Conservation (phyloP, 2,797 vertebrate species). For the Cryptoblepharus egeriae region DNA sequence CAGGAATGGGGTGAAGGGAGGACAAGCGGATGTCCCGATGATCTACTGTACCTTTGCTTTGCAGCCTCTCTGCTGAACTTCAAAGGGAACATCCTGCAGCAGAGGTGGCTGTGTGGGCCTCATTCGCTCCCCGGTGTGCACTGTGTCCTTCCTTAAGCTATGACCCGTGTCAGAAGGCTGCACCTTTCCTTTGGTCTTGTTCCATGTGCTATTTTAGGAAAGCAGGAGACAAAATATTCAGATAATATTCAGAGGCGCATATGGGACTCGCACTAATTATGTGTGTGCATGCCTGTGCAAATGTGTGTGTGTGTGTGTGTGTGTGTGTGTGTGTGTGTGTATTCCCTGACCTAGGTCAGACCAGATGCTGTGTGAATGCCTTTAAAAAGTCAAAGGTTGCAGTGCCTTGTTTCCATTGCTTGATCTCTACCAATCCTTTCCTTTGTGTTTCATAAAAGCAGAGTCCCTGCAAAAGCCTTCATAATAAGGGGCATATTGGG, state of each 20-base stretch:
- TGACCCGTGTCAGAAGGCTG: background rate
- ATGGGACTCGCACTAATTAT: too few relatives aligned
- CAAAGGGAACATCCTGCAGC: background rate
- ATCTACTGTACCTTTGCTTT: slow-evolving; percentile 47
- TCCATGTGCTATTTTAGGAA: too few relatives aligned
- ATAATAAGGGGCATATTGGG: slow-evolving; percentile 26
- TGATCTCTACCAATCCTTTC: background rate
- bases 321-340: background rate
- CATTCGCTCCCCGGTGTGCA: background rate
- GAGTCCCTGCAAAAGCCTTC: background rate
- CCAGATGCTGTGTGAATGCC: background rate
- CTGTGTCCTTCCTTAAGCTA: background rate
- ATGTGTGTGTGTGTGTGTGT: background rate
- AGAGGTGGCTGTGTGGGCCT: slow-evolving; percentile 6
- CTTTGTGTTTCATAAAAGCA: background rate
- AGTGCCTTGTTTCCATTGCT: background rate
- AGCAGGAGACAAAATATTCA: too few relatives aligned
- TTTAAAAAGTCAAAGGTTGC: background rate
- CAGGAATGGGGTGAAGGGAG: slow-evolving; percentile 56
- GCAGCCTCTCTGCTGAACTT: slow-evolving; percentile 15
- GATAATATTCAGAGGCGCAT: too few relatives aligned
- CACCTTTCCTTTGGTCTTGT: background rate
- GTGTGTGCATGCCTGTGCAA: background rate
- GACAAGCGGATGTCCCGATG: slow-evolving; percentile 41
- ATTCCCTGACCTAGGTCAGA: background rate